Percentiles rank a stretch among this genome's conserved stretches.
Evolutionary conservation across 2,797 vertebrate species (phyloP).

Genomic region (Heteromormyrus szaboi): DNA sequence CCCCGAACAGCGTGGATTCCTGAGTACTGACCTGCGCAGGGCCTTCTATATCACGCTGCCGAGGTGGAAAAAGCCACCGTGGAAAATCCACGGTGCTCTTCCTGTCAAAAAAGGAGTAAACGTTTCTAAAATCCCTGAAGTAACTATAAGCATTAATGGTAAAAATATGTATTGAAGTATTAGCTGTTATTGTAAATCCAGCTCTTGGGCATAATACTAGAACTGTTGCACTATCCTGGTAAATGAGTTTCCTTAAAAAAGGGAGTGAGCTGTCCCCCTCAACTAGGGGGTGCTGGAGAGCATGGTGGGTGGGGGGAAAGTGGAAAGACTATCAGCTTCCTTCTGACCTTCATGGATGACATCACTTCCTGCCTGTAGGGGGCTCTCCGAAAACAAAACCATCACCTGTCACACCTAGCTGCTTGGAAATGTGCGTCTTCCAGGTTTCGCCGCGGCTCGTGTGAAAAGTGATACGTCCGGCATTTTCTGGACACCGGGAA

Average conservation of each 20-base stretch:
- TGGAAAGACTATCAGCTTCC: background rate
- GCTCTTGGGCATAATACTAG: background rate
- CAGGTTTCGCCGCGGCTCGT: background rate
- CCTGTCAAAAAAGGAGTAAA: background rate
- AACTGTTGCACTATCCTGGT: background rate
- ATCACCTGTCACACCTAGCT: background rate
- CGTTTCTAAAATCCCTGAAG: background rate
- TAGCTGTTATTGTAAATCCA: background rate
- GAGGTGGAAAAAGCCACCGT: background rate
- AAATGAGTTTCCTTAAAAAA: background rate
- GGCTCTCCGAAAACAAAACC: background rate
- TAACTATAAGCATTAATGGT: background rate
- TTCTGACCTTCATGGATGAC: background rate
- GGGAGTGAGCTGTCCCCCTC: background rate
- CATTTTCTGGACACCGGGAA: background rate
- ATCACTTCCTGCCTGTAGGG: background rate
- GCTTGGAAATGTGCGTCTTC: background rate
- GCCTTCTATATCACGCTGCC: background rate
- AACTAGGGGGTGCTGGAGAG: background rate
- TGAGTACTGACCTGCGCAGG: background rate
- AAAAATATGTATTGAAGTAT: background rate
- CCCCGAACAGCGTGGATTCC: background rate
- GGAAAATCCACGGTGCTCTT: background rate
- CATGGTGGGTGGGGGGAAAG: background rate
- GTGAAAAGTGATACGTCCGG: background rate